Evolutionary conservation across 2,113 vertebrate genomes (phyloP).

Genomic region (Mesoclemmys tuberculata): DNA sequence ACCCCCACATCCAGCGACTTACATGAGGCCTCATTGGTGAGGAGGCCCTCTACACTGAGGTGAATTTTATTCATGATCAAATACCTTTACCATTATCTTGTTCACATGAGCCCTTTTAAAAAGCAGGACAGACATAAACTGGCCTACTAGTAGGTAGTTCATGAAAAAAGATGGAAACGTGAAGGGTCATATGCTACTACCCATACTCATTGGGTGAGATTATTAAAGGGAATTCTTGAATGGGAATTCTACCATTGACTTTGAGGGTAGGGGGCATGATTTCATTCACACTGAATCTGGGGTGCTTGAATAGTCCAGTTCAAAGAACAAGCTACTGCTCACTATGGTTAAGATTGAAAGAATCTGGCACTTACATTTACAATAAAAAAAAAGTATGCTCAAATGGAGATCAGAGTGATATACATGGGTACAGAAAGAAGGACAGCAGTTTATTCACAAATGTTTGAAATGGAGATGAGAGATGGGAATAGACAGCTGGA

Average conservation of each 20-base stretch:
- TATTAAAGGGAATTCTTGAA: too few relatives aligned
- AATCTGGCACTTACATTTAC: accelerated
- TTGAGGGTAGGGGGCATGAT: not conserved
- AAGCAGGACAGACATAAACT: not conserved
- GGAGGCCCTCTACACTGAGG: not conserved
- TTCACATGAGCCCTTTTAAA: not conserved
- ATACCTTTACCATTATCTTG: not conserved
- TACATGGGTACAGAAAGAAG: not conserved
- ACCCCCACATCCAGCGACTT: not conserved
- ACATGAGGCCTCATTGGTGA: not conserved
- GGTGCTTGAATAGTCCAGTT: not conserved
- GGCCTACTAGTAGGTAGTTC: not conserved
- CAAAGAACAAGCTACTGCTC: not conserved
- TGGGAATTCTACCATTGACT: not conserved
- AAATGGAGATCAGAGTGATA: not conserved
- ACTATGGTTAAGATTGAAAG: not conserved
- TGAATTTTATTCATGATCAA: not conserved
- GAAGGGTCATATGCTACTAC: not conserved
- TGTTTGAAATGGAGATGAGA: not conserved
- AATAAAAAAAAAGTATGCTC: too few relatives aligned
- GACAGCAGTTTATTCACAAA: not conserved
- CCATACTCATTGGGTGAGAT: not conserved
- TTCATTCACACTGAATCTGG: not conserved
- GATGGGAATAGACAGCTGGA: not conserved
- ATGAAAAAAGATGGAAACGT: not conserved